Evolutionary conservation across 2,888 invertebrate genomes (phyloP).

Genomic region (Aphodius sticticus): DNA sequence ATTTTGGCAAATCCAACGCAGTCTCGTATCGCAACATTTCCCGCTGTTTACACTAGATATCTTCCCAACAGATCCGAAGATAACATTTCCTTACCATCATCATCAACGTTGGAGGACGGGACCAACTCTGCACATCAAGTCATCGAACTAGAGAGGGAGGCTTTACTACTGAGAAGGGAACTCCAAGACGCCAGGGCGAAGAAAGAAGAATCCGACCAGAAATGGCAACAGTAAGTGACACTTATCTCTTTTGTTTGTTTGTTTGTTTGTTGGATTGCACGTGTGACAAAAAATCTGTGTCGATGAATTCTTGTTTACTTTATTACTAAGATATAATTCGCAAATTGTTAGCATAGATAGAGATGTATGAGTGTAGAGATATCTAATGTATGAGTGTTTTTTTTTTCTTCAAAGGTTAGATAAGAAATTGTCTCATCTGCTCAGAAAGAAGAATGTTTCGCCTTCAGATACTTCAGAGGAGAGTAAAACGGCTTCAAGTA

Average conservation of each 20-base stretch:
- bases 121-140: slow-evolving; percentile 56
- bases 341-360: neutral
- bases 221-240: slow-evolving; percentile 65
- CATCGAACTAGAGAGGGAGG: slow-evolving; percentile 63
- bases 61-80: slow-evolving; percentile 47
- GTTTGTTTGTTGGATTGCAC: slow-evolving; percentile 7
- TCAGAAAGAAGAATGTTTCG: slow-evolving; percentile 50
- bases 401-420: slow-evolving; percentile 61
- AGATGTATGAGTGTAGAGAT: neutral
- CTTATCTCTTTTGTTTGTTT: neutral
- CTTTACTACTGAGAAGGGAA: slow-evolving; percentile 63
- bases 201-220: slow-evolving; percentile 67
- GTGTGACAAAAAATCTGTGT: slow-evolving; percentile 4
- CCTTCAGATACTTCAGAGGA: slow-evolving; percentile 55
- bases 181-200: slow-evolving; percentile 66
- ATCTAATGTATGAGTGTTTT: slow-evolving; percentile 10
- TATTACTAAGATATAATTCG: neutral
- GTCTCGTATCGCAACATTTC: neutral
- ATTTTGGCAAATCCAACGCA: neutral
- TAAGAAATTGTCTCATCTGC: slow-evolving; percentile 65
- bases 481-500: slow-evolving; percentile 50
- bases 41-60: neutral
- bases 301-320: slow-evolving; percentile 8
- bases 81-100: slow-evolving; percentile 42
- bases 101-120: slow-evolving; percentile 44